Conservation (phyloP, 2,888 invertebrate species). For the Temnothorax rugatulus region DNA sequence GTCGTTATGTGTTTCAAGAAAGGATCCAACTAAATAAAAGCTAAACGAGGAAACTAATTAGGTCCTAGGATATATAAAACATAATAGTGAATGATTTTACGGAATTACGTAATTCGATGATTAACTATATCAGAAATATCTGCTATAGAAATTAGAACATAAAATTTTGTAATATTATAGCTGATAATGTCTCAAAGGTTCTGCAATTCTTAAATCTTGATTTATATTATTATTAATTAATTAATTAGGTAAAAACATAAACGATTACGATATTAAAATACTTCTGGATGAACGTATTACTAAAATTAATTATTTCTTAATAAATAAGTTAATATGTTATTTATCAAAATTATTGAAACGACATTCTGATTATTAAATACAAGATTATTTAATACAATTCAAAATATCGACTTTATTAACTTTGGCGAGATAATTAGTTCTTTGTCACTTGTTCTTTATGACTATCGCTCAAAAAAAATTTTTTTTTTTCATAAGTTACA, state of each 20-base stretch:
- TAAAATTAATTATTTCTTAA: conserved; percentile 7
- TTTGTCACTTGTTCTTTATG: neutral
- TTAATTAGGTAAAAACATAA: neutral
- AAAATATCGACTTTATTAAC: neutral
- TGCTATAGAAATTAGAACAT: neutral
- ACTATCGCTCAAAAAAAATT: neutral
- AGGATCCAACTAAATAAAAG: neutral
- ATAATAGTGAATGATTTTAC: conserved; percentile 1
- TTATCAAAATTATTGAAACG: neutral
- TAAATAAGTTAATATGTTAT: neutral
- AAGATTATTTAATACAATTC: neutral
- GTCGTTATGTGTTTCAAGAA: neutral
- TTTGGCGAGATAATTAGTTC: neutral
- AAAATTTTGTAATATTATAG: neutral
- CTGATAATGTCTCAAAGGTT: neutral
- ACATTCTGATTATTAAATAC: neutral
- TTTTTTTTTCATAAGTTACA: conserved; percentile 1
- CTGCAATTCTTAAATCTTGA: neutral
- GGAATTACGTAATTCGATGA: neutral
- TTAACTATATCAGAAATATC: neutral
- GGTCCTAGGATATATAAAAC: neutral
- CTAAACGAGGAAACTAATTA: neutral
- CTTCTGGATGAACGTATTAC: neutral
- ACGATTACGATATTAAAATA: too few relatives aligned
- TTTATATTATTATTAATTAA: conserved; percentile 12